Conservation (phyloP, 2,797 vertebrate species). For the Hemibagrus guttatus region DNA sequence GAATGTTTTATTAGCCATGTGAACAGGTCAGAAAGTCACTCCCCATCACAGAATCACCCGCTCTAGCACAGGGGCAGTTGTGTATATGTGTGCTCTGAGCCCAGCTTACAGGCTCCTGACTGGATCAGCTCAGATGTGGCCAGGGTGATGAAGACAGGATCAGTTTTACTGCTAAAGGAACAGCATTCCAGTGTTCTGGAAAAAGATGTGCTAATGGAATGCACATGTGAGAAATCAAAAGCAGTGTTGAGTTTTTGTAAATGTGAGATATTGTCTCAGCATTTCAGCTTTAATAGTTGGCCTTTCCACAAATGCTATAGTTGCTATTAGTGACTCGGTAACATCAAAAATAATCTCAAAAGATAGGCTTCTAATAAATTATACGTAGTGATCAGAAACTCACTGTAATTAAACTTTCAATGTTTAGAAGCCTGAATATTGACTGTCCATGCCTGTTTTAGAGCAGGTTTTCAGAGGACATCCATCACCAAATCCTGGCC, state of each 20-base stretch:
- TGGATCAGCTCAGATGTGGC: slow-evolving; percentile 54
- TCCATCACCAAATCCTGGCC: not conserved
- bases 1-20: slow-evolving; percentile 84
- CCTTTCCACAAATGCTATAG: not conserved
- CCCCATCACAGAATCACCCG: slow-evolving; percentile 69
- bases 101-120: slow-evolving; percentile 62
- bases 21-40: slow-evolving; percentile 80
- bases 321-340: not conserved
- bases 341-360: not conserved
- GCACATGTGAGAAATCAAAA: slow-evolving; percentile 50
- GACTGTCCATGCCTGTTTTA: not conserved
- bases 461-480: not conserved
- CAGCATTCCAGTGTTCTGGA: slow-evolving; percentile 52
- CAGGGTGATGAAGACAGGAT: slow-evolving; percentile 50
- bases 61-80: slow-evolving; percentile 64
- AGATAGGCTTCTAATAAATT: not conserved
- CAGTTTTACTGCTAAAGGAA: slow-evolving; percentile 66
- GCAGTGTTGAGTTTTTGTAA: slow-evolving; percentile 45
- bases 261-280: slow-evolving; percentile 21
- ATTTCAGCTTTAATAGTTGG: slow-evolving; percentile 1
- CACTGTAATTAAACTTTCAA: not conserved
- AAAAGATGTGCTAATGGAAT: slow-evolving; percentile 55
- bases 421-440: not conserved
- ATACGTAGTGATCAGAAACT: not conserved
- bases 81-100: slow-evolving; percentile 51